Evolutionary conservation across 2,888 invertebrate genomes (phyloP), one percentile per base, ranked within the genome.

Genomic region (Coremacera marginata): DNA sequence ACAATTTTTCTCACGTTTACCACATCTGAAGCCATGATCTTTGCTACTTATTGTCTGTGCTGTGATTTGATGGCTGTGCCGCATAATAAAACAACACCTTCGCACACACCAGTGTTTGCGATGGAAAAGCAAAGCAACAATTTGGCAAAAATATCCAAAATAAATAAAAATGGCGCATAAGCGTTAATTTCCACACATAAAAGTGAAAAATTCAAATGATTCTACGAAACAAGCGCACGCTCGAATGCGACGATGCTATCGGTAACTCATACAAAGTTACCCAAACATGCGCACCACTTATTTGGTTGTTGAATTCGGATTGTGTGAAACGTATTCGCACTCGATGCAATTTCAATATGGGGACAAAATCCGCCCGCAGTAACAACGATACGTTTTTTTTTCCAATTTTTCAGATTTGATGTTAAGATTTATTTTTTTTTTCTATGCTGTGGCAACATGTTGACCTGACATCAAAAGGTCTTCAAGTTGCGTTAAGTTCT

Each of bases 1-100:
- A 51, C 68, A 70, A 51, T 51, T 70, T 70, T 70, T 70, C 68
- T 70, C 68, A 70, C 68, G 68, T 27, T 51, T 22, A 25, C n/a
- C 25, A 27, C 68, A 70, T 51, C 51, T 60, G 49, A 22, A 44
- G 25, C 68, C 51, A 16, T 70, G 68, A 70, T 70, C 68, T 70
- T 70, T 70, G 68, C 51, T 52, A 51, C 68, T 31, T 70, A 25
- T 70, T 25, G 68, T 68, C 68, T 70, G 67, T 25, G 68, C 9
- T 22, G 16, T 25, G 25, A 11, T 31, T 11, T 16, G 25, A 22
- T 51, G 51, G 8, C 34, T n/a, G 7, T 55, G n/a, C 63, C 25
- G 31, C 63, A 60, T 14, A 22, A 19, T 19, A n/a, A 60, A 34
- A 67, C 67, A 34, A 67, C 67, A 51, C 68, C 68, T 70, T 27